phyloP scores from a whole-genome alignment of 2,113 vertebrate species.

The Herpailurus yagouaroundi region DNA sequence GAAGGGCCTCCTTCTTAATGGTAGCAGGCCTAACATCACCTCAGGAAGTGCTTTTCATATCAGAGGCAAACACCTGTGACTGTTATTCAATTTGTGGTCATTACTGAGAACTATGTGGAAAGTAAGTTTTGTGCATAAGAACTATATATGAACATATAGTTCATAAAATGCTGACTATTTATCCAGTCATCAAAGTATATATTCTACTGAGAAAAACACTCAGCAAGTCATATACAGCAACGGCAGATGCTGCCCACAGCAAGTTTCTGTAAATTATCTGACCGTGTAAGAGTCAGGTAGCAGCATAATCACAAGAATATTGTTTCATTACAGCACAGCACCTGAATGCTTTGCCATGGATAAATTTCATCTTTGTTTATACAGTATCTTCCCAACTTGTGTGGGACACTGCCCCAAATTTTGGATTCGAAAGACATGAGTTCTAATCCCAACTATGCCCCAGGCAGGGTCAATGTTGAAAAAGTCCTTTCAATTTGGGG shows the following conservation, averaged over 20 bases:
- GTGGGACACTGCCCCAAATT: neutral
- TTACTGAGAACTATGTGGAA: slow-evolving; percentile 36
- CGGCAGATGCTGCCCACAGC: slow-evolving; percentile 15
- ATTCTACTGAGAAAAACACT: slow-evolving; percentile 52
- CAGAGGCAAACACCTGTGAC: slow-evolving; percentile 3
- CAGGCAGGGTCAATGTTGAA: neutral
- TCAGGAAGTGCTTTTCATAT: neutral
- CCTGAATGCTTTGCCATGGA: neutral
- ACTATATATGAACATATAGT: neutral
- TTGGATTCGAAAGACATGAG: neutral
- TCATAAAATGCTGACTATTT: slow-evolving; percentile 33
- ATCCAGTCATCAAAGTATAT: slow-evolving; percentile 23
- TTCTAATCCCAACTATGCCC: neutral
- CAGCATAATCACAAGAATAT: slow-evolving; percentile 28
- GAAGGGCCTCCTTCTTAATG: neutral
- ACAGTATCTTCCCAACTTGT: neutral
- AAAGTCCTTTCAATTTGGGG: neutral
- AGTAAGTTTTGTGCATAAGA: slow-evolving; percentile 10
- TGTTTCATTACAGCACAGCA: slow-evolving; percentile 1
- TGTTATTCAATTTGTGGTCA: slow-evolving; percentile 36
- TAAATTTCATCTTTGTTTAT: slow-evolving; percentile 37
- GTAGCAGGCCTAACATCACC: neutral
- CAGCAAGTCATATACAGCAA: slow-evolving; percentile 48
- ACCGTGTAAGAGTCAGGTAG: neutral
- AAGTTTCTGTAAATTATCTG: slow-evolving; percentile 44